Evolutionary conservation across 2,113 vertebrate species (phyloP).

Genomic region (Felis chaus): DNA sequence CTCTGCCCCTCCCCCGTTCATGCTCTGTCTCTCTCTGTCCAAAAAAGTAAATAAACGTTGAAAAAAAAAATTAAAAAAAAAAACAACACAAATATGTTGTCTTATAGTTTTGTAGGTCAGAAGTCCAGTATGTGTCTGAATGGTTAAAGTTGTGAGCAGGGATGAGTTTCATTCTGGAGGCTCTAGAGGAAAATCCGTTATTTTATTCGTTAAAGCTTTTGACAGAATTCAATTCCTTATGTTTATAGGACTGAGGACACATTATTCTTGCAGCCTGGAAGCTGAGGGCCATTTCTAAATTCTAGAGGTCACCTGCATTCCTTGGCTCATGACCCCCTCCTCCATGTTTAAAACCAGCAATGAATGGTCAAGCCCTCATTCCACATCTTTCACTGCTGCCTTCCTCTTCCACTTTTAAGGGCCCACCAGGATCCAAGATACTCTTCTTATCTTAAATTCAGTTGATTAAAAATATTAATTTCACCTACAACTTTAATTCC

Average conservation of each 20-base stretch:
- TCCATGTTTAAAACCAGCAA: background rate
- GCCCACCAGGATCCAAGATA: background rate
- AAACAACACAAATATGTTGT: background rate
- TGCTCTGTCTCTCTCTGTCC: too few species aligned
- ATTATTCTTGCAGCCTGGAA: background rate
- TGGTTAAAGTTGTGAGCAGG: background rate
- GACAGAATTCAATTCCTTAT: background rate
- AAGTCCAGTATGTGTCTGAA: background rate
- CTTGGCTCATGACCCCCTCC: background rate
- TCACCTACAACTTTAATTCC: background rate
- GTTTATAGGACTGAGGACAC: background rate
- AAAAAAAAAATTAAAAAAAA: too few species aligned
- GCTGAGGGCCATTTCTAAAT: background rate
- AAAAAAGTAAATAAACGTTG: too few species aligned
- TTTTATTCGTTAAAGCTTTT: background rate
- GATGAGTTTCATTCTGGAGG: background rate
- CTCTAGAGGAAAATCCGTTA: background rate
- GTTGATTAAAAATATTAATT: background rate
- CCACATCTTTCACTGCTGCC: background rate
- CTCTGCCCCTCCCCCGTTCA: too few species aligned
- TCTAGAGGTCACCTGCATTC: background rate
- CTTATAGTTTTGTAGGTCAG: background rate
- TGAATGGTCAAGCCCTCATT: background rate
- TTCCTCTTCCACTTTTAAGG: background rate
- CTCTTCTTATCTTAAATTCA: background rate